Conservation (phyloP, 2,113 vertebrate genomes). For the Aldabrachelys gigantea region DNA sequence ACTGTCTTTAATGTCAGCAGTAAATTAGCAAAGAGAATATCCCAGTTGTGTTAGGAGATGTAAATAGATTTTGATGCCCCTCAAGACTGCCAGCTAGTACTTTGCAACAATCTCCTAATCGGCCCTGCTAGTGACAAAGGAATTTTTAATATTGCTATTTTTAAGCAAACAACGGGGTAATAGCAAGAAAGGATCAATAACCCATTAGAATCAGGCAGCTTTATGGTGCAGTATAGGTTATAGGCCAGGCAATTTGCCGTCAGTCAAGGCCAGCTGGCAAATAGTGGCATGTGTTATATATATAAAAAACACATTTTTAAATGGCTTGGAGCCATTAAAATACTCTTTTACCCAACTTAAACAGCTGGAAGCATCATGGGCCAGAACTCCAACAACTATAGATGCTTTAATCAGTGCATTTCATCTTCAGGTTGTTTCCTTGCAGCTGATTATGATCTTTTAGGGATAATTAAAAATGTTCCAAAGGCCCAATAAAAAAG, state of each 20-base stretch:
- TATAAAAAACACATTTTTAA: neutral
- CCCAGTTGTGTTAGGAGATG: neutral
- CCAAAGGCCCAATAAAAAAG: neutral
- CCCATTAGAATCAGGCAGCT: neutral
- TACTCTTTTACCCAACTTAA: neutral
- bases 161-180: neutral
- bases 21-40: slow-evolving; percentile 59
- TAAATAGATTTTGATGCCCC: neutral
- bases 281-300: neutral
- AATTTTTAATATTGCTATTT: neutral
- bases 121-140: neutral
- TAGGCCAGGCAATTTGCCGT: neutral
- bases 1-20: slow-evolving; percentile 56
- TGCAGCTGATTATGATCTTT: neutral
- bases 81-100: neutral
- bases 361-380: neutral
- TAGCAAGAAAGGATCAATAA: neutral
- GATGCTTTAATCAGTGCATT: slow-evolving; percentile 5
- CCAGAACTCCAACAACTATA: neutral
- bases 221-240: neutral
- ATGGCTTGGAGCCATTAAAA: neutral
- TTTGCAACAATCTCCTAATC: neutral
- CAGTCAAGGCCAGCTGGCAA: neutral
- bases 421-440: neutral
- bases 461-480: neutral